Evolutionary conservation across 1,140 invertebrate genomes (phyloP).

Genomic region (Lasioglossum albipes): DNA sequence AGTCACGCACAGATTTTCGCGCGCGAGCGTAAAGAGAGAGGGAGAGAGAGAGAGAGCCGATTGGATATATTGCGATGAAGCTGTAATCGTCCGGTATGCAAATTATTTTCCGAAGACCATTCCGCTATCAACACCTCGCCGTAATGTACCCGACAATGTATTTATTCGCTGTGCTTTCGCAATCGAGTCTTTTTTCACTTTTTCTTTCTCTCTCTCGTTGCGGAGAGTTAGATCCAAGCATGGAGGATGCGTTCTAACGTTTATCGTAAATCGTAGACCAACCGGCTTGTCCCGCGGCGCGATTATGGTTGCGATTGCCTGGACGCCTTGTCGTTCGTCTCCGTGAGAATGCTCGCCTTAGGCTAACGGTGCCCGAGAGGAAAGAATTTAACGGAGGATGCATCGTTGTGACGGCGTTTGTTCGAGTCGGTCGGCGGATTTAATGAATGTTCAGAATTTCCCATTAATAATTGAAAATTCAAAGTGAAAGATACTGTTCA

Average conservation of each 20-base stretch:
- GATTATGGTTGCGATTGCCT: not conserved
- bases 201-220: not conserved
- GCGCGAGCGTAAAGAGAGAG: too few relatives aligned
- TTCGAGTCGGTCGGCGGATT: too few relatives aligned
- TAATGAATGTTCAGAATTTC: too few relatives aligned
- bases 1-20: not conserved
- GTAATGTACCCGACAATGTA: slow-evolving; percentile 30
- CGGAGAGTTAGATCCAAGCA: not conserved
- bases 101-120: slow-evolving; percentile 61
- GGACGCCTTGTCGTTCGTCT: not conserved
- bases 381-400: not conserved
- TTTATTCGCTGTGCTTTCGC: slow-evolving; percentile 22
- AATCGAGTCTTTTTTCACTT: not conserved
- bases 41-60: not conserved
- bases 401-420: not conserved
- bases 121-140: slow-evolving; percentile 51
- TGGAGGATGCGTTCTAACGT: not conserved
- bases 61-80: slow-evolving; percentile 51
- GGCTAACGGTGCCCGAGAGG: not conserved
- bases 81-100: slow-evolving; percentile 62
- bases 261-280: not conserved
- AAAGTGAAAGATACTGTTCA: too few relatives aligned
- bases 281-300: not conserved
- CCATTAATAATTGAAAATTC: too few relatives aligned
- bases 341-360: not conserved